These are phyloP conservation scores for Rhizoglyphus robini DNA, from an alignment of 1,140 invertebrate species.

Conservation along the genomic window DNA sequence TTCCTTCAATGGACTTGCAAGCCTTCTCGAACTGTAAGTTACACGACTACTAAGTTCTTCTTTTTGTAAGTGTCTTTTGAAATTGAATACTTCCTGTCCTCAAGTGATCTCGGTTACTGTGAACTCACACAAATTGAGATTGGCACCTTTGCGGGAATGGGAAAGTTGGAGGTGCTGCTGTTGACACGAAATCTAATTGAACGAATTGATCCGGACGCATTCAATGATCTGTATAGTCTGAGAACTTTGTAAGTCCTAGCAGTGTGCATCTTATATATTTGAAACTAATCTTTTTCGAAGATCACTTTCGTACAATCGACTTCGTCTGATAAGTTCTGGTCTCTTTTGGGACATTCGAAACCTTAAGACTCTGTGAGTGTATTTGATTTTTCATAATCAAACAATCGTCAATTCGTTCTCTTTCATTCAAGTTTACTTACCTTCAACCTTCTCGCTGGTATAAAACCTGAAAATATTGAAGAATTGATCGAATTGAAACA, in stretches of 20 bases:
- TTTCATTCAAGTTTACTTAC: conserved; percentile 19
- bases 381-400: too few relatives aligned
- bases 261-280: too few relatives aligned
- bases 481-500: conserved; percentile 18
- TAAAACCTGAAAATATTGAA: conserved; percentile 14
- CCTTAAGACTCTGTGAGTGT: not conserved
- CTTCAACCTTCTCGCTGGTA: not conserved
- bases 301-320: conserved; percentile 2
- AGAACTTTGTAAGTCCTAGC: conserved; percentile 28
- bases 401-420: not conserved
- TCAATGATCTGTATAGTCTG: conserved; percentile 24
- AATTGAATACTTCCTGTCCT: conserved; percentile 14
- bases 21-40: conserved; percentile 27
- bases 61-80: too few relatives aligned
- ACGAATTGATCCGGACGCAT: conserved; percentile 23
- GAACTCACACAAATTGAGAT: conserved; percentile 4
- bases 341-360: not conserved
- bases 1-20: conserved; percentile 28
- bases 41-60: too few relatives aligned
- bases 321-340: not conserved
- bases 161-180: conserved; percentile 19
- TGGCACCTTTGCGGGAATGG: conserved; percentile 17
- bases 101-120: conserved; percentile 26
- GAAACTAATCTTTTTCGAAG: not conserved
- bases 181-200: conserved; percentile 17